Percentiles rank a stretch among this genome's conserved stretches.
These are phyloP conservation scores for Pachyuromys duprasi DNA, from an alignment of 2,797 vertebrate species.

Conservation along the genomic window DNA sequence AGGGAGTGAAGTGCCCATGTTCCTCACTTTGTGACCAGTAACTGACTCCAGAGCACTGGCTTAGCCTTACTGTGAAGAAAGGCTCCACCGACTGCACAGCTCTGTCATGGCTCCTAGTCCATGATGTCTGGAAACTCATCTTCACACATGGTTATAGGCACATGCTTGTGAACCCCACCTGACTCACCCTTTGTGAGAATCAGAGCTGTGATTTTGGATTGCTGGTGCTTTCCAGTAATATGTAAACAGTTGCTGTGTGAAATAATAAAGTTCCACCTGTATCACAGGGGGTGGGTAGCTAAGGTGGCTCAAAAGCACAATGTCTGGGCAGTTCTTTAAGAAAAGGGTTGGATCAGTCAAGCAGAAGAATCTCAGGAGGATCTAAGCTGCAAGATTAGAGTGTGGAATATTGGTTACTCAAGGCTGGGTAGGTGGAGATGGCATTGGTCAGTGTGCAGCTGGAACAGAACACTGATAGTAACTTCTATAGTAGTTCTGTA, in stretches of 20 bases:
- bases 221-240: neutral
- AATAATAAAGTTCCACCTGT: neutral
- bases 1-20: no score
- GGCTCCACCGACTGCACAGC: neutral
- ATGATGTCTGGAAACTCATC: neutral
- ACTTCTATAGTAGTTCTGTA: neutral
- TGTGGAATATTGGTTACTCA: neutral
- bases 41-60: neutral
- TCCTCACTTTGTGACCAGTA: neutral
- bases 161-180: neutral
- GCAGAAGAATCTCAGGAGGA: neutral
- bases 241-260: neutral
- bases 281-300: neutral
- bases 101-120: neutral
- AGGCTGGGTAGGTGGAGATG: neutral
- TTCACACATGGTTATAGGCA: neutral
- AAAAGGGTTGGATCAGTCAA: neutral
- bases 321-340: neutral
- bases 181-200: neutral
- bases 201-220: constrained; percentile 30
- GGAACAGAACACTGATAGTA: no score
- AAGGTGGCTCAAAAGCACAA: neutral
- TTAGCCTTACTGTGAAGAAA: neutral
- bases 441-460: neutral
- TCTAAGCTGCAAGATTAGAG: neutral